A percentile compares a stretch with the other conserved stretches of the same genome.
Evolutionary conservation across 2,797 vertebrate genomes (phyloP).

Genomic region (Hypotaenidia okinawae): DNA sequence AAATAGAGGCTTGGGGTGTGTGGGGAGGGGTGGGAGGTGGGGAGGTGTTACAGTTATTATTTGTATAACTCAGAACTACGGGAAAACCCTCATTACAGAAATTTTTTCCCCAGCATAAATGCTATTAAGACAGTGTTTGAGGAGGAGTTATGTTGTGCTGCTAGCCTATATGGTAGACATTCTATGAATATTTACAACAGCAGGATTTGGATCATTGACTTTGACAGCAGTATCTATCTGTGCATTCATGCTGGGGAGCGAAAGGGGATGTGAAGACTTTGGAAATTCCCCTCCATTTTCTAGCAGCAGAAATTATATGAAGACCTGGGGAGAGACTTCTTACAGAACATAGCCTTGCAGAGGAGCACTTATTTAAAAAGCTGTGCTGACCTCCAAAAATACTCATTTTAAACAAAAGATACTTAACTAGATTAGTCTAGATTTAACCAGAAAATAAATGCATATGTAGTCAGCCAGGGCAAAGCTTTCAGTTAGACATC

Average conservation of each 20-base stretch:
- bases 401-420: neutral
- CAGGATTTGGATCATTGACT: neutral
- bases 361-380: neutral
- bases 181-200: neutral
- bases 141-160: neutral
- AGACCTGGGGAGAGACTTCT: neutral
- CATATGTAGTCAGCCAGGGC: neutral
- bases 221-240: neutral
- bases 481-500: neutral
- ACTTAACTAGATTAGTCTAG: constrained; percentile 1
- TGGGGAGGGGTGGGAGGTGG: too few relatives aligned
- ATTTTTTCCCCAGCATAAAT: neutral
- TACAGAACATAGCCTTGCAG: neutral
- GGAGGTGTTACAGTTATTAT: neutral
- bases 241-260: neutral
- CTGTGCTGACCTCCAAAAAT: neutral
- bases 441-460: neutral
- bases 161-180: neutral
- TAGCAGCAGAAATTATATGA: neutral
- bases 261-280: neutral
- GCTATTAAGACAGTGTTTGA: neutral
- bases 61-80: neutral
- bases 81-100: neutral
- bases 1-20: neutral
- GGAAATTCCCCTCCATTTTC: neutral